Conservation (phyloP, 2,113 vertebrate species). For the Prietella phreatophila region DNA sequence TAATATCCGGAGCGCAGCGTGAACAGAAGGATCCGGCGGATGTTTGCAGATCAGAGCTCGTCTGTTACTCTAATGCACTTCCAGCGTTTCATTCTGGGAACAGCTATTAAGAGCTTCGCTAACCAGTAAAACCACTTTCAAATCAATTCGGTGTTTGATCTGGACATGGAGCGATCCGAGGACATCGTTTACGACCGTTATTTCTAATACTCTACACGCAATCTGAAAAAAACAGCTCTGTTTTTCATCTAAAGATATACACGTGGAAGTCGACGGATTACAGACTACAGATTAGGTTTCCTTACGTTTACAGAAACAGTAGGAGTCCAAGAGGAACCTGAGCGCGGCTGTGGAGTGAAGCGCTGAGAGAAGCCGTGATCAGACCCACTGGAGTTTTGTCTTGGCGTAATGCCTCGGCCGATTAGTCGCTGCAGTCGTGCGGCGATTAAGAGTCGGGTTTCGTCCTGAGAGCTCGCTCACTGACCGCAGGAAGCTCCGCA, state of each 20-base stretch:
- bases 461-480: conserved; percentile 64
- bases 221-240: neutral
- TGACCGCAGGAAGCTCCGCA: conserved; percentile 61
- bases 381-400: neutral
- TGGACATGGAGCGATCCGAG: neutral
- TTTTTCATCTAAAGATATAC: neutral
- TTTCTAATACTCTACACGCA: neutral
- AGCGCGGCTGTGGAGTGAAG: neutral
- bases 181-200: neutral
- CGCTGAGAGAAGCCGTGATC: neutral
- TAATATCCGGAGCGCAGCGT: neutral
- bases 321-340: neutral
- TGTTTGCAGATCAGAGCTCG: neutral
- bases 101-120: neutral
- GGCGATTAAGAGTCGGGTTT: conserved; percentile 73
- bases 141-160: neutral
- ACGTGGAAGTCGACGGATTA: neutral
- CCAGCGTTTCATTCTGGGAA: conserved; percentile 15
- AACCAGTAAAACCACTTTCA: neutral
- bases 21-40: neutral
- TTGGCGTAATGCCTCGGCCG: conserved; percentile 35
- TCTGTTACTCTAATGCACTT: conserved; percentile 1
- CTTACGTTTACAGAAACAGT: no score
- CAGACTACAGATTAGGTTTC: neutral
- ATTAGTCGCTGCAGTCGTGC: conserved; percentile 73